These are phyloP conservation scores for Thalassoma bifasciatum DNA, from an alignment of 2,113 vertebrate genomes.

Conservation along the genomic window DNA sequence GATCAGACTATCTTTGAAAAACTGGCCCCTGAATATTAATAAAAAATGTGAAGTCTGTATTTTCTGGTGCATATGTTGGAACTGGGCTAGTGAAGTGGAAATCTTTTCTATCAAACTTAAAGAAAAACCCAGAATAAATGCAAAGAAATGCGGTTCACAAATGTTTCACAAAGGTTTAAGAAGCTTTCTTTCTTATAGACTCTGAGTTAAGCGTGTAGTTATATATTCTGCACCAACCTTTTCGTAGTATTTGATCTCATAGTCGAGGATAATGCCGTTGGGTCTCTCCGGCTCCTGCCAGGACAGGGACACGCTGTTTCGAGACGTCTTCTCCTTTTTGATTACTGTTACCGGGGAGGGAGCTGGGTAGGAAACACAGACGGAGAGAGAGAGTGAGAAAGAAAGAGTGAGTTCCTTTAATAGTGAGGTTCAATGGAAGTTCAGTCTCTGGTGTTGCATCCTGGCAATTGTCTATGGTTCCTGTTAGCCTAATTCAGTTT, in stretches of 20 bases:
- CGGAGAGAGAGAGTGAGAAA: no score
- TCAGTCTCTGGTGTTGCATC: constrained; percentile 72
- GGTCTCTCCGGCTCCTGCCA: constrained; percentile 97
- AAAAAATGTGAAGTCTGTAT: no score
- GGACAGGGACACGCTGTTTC: constrained; percentile 94
- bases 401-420: constrained; percentile 32
- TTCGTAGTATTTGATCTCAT: constrained; percentile 99
- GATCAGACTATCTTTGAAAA: no score
- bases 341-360: constrained; percentile 92
- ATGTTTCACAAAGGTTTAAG: neutral
- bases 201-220: neutral
- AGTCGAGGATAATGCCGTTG: constrained; percentile 98
- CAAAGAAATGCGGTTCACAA: neutral
- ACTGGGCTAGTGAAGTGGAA: no score
- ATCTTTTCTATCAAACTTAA: neutral
- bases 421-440: constrained; percentile 75
- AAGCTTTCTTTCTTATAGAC: neutral
- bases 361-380: constrained; percentile 80
- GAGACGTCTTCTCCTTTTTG: constrained; percentile 93
- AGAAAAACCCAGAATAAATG: neutral
- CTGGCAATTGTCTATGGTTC: constrained; percentile 70
- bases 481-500: constrained; percentile 76
- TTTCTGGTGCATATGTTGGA: no score
- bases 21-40: no score
- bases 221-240: constrained; percentile 87